phyloP scores from a whole-genome alignment of 2,113 vertebrate species.

The Periophthalmodon schlosseri region DNA sequence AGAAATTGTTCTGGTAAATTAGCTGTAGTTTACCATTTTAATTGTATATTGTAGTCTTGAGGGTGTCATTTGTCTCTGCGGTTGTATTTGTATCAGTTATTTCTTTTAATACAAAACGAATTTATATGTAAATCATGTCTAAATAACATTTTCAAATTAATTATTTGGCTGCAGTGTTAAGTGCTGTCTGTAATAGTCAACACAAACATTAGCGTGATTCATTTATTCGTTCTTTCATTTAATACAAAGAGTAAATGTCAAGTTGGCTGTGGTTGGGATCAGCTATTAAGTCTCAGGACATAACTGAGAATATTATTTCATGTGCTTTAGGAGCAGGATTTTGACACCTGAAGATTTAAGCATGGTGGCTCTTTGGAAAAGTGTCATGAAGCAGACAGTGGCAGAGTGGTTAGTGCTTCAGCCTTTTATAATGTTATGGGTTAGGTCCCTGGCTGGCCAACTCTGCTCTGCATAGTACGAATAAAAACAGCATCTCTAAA shows the following conservation, averaged over 20 bases:
- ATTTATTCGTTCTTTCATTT: conserved; percentile 54
- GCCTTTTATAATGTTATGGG: too few relatives aligned
- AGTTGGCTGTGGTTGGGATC: conserved; percentile 67
- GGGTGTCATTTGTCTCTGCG: conserved; percentile 82
- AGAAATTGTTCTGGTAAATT: conserved; percentile 79
- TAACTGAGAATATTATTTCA: conserved; percentile 43
- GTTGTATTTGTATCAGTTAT: conserved; percentile 66
- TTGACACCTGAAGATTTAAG: too few relatives aligned
- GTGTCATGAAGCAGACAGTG: too few relatives aligned
- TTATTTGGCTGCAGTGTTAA: conserved; percentile 61
- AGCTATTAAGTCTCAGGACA: conserved; percentile 62
- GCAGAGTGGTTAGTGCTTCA: too few relatives aligned
- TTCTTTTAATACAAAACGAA: conserved; percentile 77
- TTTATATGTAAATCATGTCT: conserved; percentile 93
- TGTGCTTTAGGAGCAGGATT: conserved; percentile 20
- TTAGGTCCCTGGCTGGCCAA: too few relatives aligned
- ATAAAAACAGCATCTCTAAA: conserved; percentile 66
- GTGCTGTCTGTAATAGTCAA: conserved; percentile 63
- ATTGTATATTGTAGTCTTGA: conserved; percentile 86
- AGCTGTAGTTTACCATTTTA: conserved; percentile 88
- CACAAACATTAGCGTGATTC: conserved; percentile 42
- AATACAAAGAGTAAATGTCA: conserved; percentile 71
- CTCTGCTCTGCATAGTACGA: too few relatives aligned
- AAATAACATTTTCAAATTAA: conserved; percentile 84
- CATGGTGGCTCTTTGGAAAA: too few relatives aligned